Evolutionary conservation across 1,140 invertebrate species (phyloP), one percentile per base, ranked within the genome.

Genomic region (Rhopalosiphum padi): DNA sequence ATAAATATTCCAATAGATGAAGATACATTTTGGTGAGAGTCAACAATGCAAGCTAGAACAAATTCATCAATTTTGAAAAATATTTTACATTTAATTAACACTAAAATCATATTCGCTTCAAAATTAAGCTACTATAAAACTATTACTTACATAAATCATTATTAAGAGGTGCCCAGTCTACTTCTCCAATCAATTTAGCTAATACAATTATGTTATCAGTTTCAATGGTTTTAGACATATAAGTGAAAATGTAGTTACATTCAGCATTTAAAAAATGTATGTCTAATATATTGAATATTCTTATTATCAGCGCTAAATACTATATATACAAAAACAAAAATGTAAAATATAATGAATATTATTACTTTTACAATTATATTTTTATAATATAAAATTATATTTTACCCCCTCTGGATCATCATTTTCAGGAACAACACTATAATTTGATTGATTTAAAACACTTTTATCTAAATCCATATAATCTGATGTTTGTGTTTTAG

Each of bases 391-490:
- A 91, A 92, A 55, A 53, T 46, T 93, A 94, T 93, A 95, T 96
- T 96, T 96, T 96, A 97, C 97, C 91, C 97, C 97, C 95, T 98
- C 97, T 21, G 98, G 98, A 95, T 99, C 98, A 93, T 97, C 97
- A 95, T 98, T 98, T 94, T 98, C 98, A 5, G 98, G 98, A 93
- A 99, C 93, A 41, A 90, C 35, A n/a, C 55, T 90, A 18, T 37
- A 86, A 37, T 88, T 89, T 25, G 94, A 93, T 35, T 77, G 43
- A 53, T 43, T 60, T 41, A 85, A 37, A 35, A 93, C 68, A 35
- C 83, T 68, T 90, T 91, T 90, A 93, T 95, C 94, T 46, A 94
- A 51, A 94, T 94, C 94, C 35, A 94, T 94, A 91, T 93, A 89
- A 46, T 93, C 82, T 35, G 94, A 43, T 41, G 48, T 93, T 37